Base-by-base conservation (phyloP, 2,797 vertebrate genomes). In the Acanthurus leucopareius region DNA sequence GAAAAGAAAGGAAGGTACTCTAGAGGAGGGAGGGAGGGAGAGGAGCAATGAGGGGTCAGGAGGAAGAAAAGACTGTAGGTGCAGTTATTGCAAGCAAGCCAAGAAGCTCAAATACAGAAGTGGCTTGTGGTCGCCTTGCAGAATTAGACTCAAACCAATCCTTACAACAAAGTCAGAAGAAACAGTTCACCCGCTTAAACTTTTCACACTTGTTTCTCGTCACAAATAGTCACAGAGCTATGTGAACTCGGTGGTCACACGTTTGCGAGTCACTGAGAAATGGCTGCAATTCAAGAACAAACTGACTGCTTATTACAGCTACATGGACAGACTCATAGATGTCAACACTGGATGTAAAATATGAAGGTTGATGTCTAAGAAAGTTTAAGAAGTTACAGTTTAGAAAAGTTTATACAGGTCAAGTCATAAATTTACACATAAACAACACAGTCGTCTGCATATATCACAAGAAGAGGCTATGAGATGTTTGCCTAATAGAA, bases 271-370 rank as follows among this genome's bases (percentile, higher is more conserved):
- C 84, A 82, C 72, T 81, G 77, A 67, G 70, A 85, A 80, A 70
- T 77, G 85, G 81, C 84, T 75, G 44, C 70, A 28, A 7, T 74
- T 88, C 83, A 83, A 75, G 82, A 86, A 87, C 84, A 83, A 80
- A 69, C 1, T 58, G 74, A 64, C 54, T 19, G 19, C 47, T 73
- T 28, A 11, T 56, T 45, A 47, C 60, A 56, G 64, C 53, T 80
- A 47, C 54, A 1, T 22, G 32, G 51, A 19, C 49, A 5, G 14
- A 45, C 53, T 58, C 42, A 47, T 10, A 1, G n/a, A 65, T 53
- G 65, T 57, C 66, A 76, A 48, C 44, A 32, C 10, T 25, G 1
- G 20, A 57, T 74, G 13, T 52, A 35, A 61, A 63, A 51, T 51
- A 16, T 8, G 45, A 19, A 75, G 47, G 25, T 14, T 3, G 59